phyloP scores from a whole-genome alignment of 1,140 invertebrate species.

The Amphibalanus amphitrite region DNA sequence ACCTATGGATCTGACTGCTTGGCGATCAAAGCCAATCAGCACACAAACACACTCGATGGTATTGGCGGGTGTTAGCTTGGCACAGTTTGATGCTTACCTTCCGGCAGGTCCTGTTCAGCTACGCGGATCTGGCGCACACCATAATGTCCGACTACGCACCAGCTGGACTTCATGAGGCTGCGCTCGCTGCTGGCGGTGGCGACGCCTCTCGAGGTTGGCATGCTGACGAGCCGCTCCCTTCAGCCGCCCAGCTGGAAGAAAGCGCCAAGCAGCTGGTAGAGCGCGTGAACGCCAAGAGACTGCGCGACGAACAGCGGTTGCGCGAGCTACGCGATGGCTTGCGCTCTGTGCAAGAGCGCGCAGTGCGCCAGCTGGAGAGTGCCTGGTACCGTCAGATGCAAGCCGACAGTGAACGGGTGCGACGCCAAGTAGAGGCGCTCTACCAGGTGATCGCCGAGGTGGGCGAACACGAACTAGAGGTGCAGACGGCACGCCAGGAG shows the following conservation, averaged over 20 bases:
- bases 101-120: too few relatives aligned
- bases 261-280: neutral
- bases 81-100: too few relatives aligned
- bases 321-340: neutral
- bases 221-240: neutral
- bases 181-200: too few relatives aligned
- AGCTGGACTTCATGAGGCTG: too few relatives aligned
- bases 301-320: neutral
- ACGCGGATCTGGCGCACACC: too few relatives aligned
- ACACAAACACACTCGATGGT: too few relatives aligned
- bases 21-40: too few relatives aligned
- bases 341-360: neutral
- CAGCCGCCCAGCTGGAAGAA: neutral
- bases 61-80: too few relatives aligned
- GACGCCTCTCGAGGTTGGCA: neutral
- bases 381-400: neutral
- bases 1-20: too few relatives aligned
- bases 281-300: neutral
- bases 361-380: neutral
- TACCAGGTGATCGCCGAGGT: neutral
- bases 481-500: neutral
- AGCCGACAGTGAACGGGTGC: neutral
- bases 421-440: neutral
- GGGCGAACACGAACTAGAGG: neutral
- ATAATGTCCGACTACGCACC: too few relatives aligned